phyloP scores from a whole-genome alignment of 2,888 invertebrate species.

The Liodrosophila aerea region DNA sequence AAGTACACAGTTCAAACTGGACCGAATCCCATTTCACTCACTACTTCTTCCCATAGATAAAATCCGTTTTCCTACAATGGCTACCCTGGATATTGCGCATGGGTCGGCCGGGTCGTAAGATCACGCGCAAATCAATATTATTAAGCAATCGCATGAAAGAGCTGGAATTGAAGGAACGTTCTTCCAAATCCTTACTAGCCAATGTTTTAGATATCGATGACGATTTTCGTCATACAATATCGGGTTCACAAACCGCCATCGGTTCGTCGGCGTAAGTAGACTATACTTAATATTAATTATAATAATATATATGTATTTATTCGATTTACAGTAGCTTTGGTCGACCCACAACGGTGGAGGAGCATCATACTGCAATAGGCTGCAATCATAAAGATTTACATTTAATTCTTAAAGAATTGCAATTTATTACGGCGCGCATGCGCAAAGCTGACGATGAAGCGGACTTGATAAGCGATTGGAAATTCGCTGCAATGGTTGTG shows the following conservation, averaged over 20 bases:
- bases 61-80: constrained; percentile 97
- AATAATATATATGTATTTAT: not conserved
- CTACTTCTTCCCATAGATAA: constrained; percentile 88
- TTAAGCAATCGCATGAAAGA: constrained; percentile 96
- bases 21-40: no score
- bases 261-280: constrained; percentile 85
- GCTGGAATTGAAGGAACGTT: constrained; percentile 95
- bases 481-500: constrained; percentile 99
- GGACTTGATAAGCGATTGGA: constrained; percentile 97
- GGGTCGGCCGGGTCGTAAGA: constrained; percentile 97
- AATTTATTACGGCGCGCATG: constrained; percentile 97
- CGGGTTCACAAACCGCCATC: constrained; percentile 84
- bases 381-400: constrained; percentile 93
- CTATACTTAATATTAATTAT: not conserved
- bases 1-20: constrained; percentile 81
- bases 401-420: constrained; percentile 94
- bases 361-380: constrained; percentile 85
- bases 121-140: constrained; percentile 93
- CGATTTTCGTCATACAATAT: constrained; percentile 91
- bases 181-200: constrained; percentile 95
- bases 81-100: constrained; percentile 97
- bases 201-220: constrained; percentile 98
- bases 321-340: constrained; percentile 84
- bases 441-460: constrained; percentile 96
- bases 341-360: constrained; percentile 91